Evolutionary conservation across 2,888 invertebrate genomes (phyloP).

Genomic region (Phengaris arion): DNA sequence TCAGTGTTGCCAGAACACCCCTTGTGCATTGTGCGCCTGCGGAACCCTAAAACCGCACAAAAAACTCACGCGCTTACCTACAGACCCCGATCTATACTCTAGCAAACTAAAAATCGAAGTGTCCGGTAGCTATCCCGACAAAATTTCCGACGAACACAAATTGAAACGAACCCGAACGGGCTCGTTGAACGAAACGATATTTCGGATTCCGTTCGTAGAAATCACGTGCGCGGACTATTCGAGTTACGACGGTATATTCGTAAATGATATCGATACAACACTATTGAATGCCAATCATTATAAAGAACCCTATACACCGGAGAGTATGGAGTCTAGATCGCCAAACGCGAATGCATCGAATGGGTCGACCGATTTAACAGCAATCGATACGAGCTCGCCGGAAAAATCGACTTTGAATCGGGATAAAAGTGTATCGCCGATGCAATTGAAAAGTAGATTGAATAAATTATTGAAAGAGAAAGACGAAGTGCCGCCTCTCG

Average conservation of each 20-base stretch:
- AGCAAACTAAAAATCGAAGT: constrained; percentile 43
- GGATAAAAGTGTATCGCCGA: constrained; percentile 80
- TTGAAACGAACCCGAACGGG: constrained; percentile 55
- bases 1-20: constrained; percentile 79
- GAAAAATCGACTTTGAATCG: constrained; percentile 48
- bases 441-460: constrained; percentile 81
- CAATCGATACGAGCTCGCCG: constrained; percentile 52
- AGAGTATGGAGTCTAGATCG: constrained; percentile 87
- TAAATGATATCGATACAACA: constrained; percentile 77
- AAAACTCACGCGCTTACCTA: constrained; percentile 49
- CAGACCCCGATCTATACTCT: constrained; percentile 56
- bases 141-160: constrained; percentile 45
- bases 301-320: constrained; percentile 90
- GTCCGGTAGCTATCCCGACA: constrained; percentile 45
- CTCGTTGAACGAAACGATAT: constrained; percentile 59
- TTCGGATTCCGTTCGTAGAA: constrained; percentile 69
- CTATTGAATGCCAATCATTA: constrained; percentile 61
- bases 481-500: constrained; percentile 51
- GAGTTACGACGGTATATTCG: constrained; percentile 65
- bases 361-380: constrained; percentile 54
- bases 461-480: constrained; percentile 64
- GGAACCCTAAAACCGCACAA: constrained; percentile 44
- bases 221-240: constrained; percentile 73
- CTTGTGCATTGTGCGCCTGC: constrained; percentile 59
- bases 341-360: constrained; percentile 77